phyloP scores from a whole-genome alignment of 2,113 vertebrate species.

The Oryctolagus cuniculus region mOryCun1.1 NC_091435.1:101798501-101799000 shows the following conservation, averaged over 20 bases:
- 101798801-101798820: no score
- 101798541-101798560: not conserved
- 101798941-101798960: no score
- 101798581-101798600: conserved; percentile 24
- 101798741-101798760: not conserved
- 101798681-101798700: not conserved
- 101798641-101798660: not conserved
- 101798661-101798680: not conserved
- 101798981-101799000: no score
- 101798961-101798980: no score
- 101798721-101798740: not conserved
- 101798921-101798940: no score
- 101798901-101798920: no score
- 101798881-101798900: no score
- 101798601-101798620: not conserved
- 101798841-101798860: no score
- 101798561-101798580: not conserved
- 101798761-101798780: no score
- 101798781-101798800: no score
- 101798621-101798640: not conserved
- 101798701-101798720: not conserved
- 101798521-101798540: not conserved
- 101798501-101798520: not conserved
- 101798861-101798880: no score
- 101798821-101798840: no score